phyloP scores from a whole-genome alignment of 2,797 vertebrate genomes.

The Myotis vivesi region DNA sequence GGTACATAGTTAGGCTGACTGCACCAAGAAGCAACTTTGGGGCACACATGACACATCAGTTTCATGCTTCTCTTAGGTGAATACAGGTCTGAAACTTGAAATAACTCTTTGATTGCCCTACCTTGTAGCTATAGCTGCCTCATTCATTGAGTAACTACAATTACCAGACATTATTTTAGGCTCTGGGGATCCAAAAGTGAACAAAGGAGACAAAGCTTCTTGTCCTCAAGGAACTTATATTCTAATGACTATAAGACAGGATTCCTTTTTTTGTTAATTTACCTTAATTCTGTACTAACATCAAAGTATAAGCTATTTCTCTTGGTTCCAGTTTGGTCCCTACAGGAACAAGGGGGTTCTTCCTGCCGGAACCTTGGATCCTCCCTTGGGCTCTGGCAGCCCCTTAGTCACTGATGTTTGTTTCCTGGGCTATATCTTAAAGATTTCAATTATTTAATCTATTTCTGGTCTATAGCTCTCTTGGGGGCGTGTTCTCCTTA shows the following conservation, averaged over 20 bases:
- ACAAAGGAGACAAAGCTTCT: neutral
- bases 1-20: neutral
- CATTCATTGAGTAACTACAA: neutral
- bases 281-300: neutral
- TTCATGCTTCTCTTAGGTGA: neutral
- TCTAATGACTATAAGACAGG: neutral
- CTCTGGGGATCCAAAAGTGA: neutral
- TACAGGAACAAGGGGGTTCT: neutral
- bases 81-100: neutral
- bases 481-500: neutral
- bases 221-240: neutral
- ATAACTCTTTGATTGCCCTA: neutral
- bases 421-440: slow-evolving; percentile 1
- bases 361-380: neutral
- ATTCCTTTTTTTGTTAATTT: neutral
- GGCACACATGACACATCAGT: neutral
- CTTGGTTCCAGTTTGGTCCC: neutral
- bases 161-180: neutral
- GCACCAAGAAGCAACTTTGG: neutral
- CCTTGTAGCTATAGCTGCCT: neutral
- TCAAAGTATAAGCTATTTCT: neutral
- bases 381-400: neutral
- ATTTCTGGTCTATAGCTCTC: neutral
- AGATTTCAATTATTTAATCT: neutral
- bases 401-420: neutral